Evolutionary conservation across 2,113 vertebrate species (phyloP), one percentile per base, ranked within the genome.

Genomic region (Ophiodon elongatus): DNA sequence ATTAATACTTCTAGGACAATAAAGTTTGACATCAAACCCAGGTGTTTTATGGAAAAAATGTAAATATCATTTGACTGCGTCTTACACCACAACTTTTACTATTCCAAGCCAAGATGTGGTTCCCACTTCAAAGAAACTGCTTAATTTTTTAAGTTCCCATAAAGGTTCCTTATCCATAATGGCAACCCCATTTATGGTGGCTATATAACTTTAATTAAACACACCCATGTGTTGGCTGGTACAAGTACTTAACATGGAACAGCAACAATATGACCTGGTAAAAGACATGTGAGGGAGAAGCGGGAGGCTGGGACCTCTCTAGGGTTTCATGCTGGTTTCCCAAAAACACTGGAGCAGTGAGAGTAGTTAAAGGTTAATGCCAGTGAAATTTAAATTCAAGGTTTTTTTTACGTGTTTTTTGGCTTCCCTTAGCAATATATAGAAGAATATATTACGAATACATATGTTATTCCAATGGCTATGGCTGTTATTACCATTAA

Each of bases 141-240:
- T 93, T 91, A 86, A 91, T 94, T 94, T 94, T 93, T 93, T 89
- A 88, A 88, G 85, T 80, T 93, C 94, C 84, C 63, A 90, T 95
- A 95, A 95, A 95, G 83, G 73, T 82, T 91, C 79, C 88, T 89
- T 88, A 90, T 94, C 90, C 90, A 93, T 89, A 89, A 95, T 92
- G 89, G 86, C 82, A 79, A 85, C 83, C 90, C 88, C 77, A 91
- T 95, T 95, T 95, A 95, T 94, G 92, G 91, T 65, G 73, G 89
- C 89, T 71, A 86, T 95, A 95, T 95, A 95, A 94, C 88, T 91
- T 84, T 93, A 94, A 95, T 94, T 95, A 95, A 95, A 94, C 91
- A 88, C 85, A 93, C 85, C 92, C 94, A 95, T 92, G 79, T 95
- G 95, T 94, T 80, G 78, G 83, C 86, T 88, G 88, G 84, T 86